phyloP scores from a whole-genome alignment of 1,140 invertebrate species.

The Uloborus diversus region DNA sequence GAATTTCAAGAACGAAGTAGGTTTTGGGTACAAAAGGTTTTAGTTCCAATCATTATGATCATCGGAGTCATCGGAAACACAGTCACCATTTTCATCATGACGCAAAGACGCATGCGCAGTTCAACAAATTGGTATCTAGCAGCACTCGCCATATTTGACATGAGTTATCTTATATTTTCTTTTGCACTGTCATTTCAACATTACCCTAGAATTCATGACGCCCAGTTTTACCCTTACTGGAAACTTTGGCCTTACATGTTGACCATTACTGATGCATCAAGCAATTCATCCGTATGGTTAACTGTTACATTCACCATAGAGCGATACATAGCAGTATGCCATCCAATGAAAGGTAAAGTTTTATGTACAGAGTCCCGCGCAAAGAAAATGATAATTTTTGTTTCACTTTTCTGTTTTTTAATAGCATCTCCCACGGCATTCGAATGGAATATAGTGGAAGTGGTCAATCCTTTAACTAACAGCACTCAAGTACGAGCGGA shows the following conservation, averaged over 20 bases:
- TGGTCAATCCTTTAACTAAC: slow-evolving; percentile 60
- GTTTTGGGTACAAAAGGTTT: slow-evolving; percentile 74
- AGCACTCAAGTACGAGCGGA: slow-evolving; percentile 7
- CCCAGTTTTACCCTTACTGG: slow-evolving; percentile 69
- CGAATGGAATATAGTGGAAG: slow-evolving; percentile 68
- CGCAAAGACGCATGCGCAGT: slow-evolving; percentile 76
- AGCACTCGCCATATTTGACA: slow-evolving; percentile 77
- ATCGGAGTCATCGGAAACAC: slow-evolving; percentile 77
- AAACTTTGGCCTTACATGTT: slow-evolving; percentile 69
- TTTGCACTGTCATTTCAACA: slow-evolving; percentile 74
- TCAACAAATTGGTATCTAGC: slow-evolving; percentile 80
- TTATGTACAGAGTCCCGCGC: slow-evolving; percentile 73
- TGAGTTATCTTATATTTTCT: slow-evolving; percentile 75
- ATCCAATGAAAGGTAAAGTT: slow-evolving; percentile 78
- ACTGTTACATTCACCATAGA: slow-evolving; percentile 82
- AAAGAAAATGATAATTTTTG: slow-evolving; percentile 70
- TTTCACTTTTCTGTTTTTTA: slow-evolving; percentile 74
- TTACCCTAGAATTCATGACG: slow-evolving; percentile 69
- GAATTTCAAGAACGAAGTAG: slow-evolving; percentile 60
- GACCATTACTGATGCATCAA: slow-evolving; percentile 73
- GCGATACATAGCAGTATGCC: slow-evolving; percentile 79
- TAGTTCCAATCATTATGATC: slow-evolving; percentile 75
- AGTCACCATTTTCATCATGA: slow-evolving; percentile 78
- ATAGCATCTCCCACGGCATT: slow-evolving; percentile 74
- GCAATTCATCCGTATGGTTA: slow-evolving; percentile 79